Conservation (phyloP, 2,797 vertebrate species). For the Eleutherodactylus coqui region DNA sequence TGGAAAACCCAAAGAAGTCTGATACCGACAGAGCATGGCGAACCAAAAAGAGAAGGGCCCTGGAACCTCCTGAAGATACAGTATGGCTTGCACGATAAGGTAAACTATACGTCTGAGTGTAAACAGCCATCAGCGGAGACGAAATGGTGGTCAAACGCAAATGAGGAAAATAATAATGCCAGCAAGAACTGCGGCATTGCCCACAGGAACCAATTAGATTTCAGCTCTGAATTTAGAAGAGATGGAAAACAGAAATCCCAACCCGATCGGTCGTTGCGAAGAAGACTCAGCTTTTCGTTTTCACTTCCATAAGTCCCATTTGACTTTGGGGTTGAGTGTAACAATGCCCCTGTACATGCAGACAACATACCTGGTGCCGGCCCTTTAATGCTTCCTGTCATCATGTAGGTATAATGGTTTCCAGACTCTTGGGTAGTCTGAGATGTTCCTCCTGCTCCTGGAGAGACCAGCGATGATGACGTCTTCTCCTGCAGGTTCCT, state of each 20-base stretch:
- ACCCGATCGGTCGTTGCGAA: background rate
- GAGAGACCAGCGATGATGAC: too few species aligned
- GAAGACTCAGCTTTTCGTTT: too few species aligned
- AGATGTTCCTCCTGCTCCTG: too few species aligned
- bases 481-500: too few species aligned
- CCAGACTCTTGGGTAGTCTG: too few species aligned
- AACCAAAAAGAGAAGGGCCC: conserved; percentile 38
- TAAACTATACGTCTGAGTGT: background rate
- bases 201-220: background rate
- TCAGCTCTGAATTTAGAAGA: background rate
- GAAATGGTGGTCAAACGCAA: background rate
- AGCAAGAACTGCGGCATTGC: background rate
- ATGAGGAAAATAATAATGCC: background rate
- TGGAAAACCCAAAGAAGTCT: conserved; percentile 35
- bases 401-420: too few species aligned
- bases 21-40: background rate
- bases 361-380: too few species aligned
- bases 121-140: background rate
- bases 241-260: background rate
- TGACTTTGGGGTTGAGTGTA: too few species aligned
- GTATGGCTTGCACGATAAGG: conserved; percentile 27
- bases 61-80: conserved; percentile 34
- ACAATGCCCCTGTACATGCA: too few species aligned
- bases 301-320: too few species aligned
- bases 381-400: too few species aligned